phyloP scores from a whole-genome alignment of 2,888 invertebrate species.

The Sturmia bella region DNA sequence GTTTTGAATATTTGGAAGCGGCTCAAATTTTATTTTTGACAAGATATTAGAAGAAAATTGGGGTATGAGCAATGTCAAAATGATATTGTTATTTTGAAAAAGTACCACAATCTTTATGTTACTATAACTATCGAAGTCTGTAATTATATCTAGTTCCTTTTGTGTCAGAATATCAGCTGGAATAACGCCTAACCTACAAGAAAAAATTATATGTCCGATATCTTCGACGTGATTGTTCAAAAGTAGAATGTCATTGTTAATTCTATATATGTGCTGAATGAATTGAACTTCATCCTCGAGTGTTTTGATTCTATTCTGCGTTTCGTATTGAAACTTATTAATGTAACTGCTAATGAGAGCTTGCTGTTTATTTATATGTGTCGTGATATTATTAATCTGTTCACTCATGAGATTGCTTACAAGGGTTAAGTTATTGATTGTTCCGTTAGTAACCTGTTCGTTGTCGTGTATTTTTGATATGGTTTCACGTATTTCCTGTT shows the following conservation, averaged over 20 bases:
- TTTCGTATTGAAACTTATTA: constrained; percentile 6
- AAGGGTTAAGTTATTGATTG: constrained; percentile 13
- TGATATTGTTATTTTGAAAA: constrained; percentile 54
- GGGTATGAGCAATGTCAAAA: constrained; percentile 48
- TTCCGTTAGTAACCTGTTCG: background rate
- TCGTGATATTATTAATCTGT: constrained; percentile 11
- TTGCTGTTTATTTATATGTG: constrained; percentile 18
- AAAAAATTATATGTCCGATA: constrained; percentile 64
- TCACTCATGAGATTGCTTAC: constrained; percentile 12
- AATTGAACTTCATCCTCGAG: constrained; percentile 10
- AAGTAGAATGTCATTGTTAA: constrained; percentile 60
- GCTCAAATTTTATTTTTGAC: constrained; percentile 51
- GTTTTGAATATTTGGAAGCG: constrained; percentile 45
- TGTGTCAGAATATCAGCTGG: constrained; percentile 61
- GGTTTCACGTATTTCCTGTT: constrained; percentile 35
- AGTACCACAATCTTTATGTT: constrained; percentile 59
- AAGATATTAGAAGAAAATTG: constrained; percentile 41
- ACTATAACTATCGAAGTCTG: constrained; percentile 63
- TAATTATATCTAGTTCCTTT: constrained; percentile 53
- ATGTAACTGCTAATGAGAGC: constrained; percentile 5
- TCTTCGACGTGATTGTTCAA: constrained; percentile 56
- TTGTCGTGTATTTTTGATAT: constrained; percentile 3
- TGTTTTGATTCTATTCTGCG: constrained; percentile 26
- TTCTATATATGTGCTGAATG: constrained; percentile 53
- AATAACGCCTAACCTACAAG: constrained; percentile 64